Percentiles rank a stretch among this genome's conserved stretches.
Evolutionary conservation across 2,797 vertebrate genomes (phyloP).

Genomic region (Cuniculus paca): DNA sequence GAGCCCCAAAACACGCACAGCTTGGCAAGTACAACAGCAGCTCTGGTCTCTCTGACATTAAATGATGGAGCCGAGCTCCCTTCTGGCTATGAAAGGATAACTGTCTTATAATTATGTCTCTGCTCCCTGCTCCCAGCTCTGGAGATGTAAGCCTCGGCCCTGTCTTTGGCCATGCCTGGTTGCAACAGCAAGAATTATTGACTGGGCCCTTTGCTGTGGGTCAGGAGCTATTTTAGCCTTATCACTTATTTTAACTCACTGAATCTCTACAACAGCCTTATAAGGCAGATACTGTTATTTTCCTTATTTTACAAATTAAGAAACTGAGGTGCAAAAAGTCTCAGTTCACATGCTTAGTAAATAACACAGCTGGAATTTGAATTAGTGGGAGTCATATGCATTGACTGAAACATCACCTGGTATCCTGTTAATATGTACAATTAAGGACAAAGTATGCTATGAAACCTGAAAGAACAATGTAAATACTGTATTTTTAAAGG

Average conservation of each 20-base stretch:
- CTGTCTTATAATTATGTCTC: background rate
- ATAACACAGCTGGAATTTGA: background rate
- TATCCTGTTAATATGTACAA: background rate
- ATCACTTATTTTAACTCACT: background rate
- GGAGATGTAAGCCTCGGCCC: background rate
- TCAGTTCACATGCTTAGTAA: background rate
- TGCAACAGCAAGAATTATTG: background rate
- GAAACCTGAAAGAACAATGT: background rate
- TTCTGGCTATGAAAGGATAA: background rate
- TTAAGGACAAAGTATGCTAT: background rate
- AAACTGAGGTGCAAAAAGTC: background rate
- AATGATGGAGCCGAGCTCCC: background rate
- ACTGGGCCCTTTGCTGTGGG: accelerated
- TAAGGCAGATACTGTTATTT: background rate
- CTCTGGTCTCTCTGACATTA: background rate
- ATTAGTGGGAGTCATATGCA: background rate
- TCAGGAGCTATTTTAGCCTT: background rate
- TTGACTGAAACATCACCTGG: background rate
- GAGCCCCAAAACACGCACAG: background rate
- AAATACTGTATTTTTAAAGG: background rate
- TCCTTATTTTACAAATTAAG: background rate
- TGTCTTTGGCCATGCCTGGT: too few relatives aligned
- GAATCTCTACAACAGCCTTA: background rate
- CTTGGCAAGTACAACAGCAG: background rate
- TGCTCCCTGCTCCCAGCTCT: background rate